Conservation (phyloP, 1,140 invertebrate species). For the Vanessa tameamea region DNA sequence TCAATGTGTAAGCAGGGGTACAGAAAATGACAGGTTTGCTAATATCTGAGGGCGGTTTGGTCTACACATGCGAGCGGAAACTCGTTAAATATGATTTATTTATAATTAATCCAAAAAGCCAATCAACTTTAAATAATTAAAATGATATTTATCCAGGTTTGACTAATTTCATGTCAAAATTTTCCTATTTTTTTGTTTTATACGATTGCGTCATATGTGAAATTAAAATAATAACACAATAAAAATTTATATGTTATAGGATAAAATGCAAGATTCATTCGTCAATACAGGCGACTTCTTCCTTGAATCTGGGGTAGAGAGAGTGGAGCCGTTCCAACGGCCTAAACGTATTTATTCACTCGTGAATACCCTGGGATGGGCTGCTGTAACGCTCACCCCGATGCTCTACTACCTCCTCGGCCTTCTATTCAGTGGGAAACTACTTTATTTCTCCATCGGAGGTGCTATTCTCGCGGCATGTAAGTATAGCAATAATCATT, state of each 20-base stretch:
- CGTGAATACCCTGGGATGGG: conserved; percentile 88
- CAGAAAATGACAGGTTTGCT: too few species aligned
- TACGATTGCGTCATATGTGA: too few species aligned
- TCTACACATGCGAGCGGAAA: too few species aligned
- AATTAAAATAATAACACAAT: neutral
- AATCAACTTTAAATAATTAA: too few species aligned
- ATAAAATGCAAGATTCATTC: conserved; percentile 91
- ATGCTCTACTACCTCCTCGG: conserved; percentile 86
- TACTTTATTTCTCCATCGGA: conserved; percentile 86
- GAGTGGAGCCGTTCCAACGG: conserved; percentile 81
- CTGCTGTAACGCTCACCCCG: conserved; percentile 84
- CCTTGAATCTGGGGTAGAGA: conserved; percentile 85
- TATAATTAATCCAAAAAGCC: too few species aligned
- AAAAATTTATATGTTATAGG: conserved; percentile 77
- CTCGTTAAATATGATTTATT: too few species aligned
- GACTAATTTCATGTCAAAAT: too few species aligned
- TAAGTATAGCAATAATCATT: conserved; percentile 76
- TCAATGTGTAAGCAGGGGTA: too few species aligned
- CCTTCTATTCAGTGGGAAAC: conserved; percentile 86
- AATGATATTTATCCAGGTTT: too few species aligned
- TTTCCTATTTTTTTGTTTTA: too few species aligned
- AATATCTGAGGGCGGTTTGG: too few species aligned
- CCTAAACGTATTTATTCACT: conserved; percentile 84
- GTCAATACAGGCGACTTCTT: conserved; percentile 92
- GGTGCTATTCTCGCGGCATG: conserved; percentile 85